phyloP scores from a whole-genome alignment of 1,140 invertebrate genomes.

The Triops longicaudatus region DNA sequence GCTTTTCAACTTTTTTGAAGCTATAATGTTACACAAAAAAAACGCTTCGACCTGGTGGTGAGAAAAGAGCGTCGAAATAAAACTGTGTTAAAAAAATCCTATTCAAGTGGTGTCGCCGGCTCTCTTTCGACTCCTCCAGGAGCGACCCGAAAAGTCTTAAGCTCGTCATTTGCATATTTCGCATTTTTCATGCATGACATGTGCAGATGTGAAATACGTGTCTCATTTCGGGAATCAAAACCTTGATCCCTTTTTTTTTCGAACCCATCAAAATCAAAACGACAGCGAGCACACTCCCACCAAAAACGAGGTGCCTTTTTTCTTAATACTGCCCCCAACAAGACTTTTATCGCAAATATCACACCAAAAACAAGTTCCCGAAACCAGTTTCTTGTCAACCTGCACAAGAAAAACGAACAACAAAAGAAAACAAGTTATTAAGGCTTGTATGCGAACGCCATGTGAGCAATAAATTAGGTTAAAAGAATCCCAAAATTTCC shows the following conservation, averaged over 20 bases:
- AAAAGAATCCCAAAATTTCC: too few species aligned
- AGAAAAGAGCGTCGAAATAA: conserved; percentile 4
- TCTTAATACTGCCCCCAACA: too few species aligned
- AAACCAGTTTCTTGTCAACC: too few species aligned
- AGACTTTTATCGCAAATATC: too few species aligned
- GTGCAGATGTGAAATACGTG: conserved; percentile 14
- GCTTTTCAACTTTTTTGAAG: not conserved
- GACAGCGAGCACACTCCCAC: not conserved
- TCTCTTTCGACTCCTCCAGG: not conserved
- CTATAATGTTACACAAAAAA: not conserved
- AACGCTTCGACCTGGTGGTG: not conserved
- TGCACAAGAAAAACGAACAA: too few species aligned
- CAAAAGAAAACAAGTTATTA: too few species aligned
- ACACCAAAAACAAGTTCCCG: too few species aligned
- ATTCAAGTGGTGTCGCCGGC: not conserved
- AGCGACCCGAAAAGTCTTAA: not conserved
- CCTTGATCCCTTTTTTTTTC: not conserved
- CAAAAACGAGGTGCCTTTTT: not conserved
- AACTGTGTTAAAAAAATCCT: not conserved
- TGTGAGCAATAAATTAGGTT: too few species aligned
- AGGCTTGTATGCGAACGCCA: too few species aligned
- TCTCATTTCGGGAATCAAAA: not conserved
- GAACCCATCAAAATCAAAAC: conserved; percentile 13
- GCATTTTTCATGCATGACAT: conserved; percentile 15
- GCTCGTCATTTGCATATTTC: not conserved